phyloP scores from a whole-genome alignment of 2,113 vertebrate genomes.

The Onychorhynchus coronatus region DNA sequence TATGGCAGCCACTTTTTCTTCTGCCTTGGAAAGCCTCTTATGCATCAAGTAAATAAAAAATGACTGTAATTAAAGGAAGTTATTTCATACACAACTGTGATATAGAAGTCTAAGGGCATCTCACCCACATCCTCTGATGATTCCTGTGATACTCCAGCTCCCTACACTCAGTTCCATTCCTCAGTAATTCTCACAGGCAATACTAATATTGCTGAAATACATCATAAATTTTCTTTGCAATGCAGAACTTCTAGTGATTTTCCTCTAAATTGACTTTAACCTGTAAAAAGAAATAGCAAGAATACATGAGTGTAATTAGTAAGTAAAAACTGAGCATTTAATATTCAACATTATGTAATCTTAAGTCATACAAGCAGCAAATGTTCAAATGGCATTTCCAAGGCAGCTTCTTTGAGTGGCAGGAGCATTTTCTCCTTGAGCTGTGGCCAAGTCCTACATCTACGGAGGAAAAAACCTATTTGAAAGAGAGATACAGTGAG shows the following conservation, averaged over 20 bases:
- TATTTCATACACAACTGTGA: not conserved
- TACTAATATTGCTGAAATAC: not conserved
- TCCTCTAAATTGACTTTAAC: not conserved
- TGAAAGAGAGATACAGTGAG: not conserved
- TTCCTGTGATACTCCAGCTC: not conserved
- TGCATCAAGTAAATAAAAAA: not conserved
- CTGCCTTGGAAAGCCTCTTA: not conserved
- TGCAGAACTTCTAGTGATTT: not conserved
- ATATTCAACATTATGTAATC: not conserved
- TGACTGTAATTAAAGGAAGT: not conserved
- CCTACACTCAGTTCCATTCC: not conserved
- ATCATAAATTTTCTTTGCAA: not conserved
- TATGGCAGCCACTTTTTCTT: not conserved
- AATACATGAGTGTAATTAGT: not conserved
- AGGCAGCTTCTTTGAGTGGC: not conserved
- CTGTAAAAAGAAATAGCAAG: not conserved
- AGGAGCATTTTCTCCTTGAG: not conserved
- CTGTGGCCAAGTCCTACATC: not conserved
- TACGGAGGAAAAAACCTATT: not conserved
- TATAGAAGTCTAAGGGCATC: not conserved
- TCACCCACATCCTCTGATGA: accelerated
- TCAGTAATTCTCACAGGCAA: not conserved
- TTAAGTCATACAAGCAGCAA: not conserved
- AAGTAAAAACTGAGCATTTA: not conserved
- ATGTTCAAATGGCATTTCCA: not conserved